phyloP scores from a whole-genome alignment of 2,888 invertebrate species.

The Thumatha senex region DNA sequence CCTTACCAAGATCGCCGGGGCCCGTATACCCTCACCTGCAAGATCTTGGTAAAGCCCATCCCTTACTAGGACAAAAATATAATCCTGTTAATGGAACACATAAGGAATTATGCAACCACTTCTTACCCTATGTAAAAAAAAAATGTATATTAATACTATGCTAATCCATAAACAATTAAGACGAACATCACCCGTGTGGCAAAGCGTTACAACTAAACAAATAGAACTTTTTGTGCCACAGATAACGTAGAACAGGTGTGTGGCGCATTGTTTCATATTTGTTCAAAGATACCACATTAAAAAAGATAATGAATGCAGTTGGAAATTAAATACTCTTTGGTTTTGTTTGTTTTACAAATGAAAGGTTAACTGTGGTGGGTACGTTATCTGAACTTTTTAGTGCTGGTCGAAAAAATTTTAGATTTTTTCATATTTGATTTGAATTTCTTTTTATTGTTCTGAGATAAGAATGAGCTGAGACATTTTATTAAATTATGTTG shows the following conservation, averaged over 20 bases:
- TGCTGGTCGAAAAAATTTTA: constrained; percentile 4
- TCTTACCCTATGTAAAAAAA: too few relatives aligned
- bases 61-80: too few relatives aligned
- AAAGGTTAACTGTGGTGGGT: constrained; percentile 34
- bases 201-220: constrained; percentile 35
- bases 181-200: constrained; percentile 17
- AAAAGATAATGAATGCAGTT: constrained; percentile 53
- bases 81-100: too few relatives aligned
- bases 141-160: too few relatives aligned
- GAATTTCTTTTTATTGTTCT: constrained; percentile 17
- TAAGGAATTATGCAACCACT: too few relatives aligned
- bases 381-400: constrained; percentile 19
- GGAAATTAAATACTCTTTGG: constrained; percentile 48
- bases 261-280: constrained; percentile 53
- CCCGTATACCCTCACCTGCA: too few relatives aligned
- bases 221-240: constrained; percentile 50
- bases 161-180: constrained; percentile 24
- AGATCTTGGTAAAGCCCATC: too few relatives aligned
- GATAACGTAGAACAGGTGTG: constrained; percentile 42
- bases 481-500: neutral
- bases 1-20: too few relatives aligned
- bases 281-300: constrained; percentile 57
- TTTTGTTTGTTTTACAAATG: constrained; percentile 38
- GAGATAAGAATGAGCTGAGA: neutral
- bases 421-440: constrained; percentile 17